Base-by-base conservation (phyloP, 2,113 vertebrate genomes). In the Dolichotis patagonum region DNA sequence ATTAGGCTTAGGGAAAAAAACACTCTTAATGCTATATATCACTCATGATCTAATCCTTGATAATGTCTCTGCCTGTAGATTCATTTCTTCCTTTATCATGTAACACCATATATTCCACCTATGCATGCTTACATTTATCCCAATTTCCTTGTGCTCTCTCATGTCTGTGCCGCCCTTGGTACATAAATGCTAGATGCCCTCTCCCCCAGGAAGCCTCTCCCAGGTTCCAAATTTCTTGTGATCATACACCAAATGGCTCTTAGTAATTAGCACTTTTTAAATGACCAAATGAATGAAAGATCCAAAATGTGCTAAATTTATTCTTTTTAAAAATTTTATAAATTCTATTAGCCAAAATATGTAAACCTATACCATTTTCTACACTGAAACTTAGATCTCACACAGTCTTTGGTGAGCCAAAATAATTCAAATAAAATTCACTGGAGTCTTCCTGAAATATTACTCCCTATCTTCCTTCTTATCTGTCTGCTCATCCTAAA, bases 391-490 rank as follows among this genome's bases (percentile, higher is more conserved):
- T 84, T 94, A 62, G 65, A 67, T 35, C 65, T 67, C 65, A 67
- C 65, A 67, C 30, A 65, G 65, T 35, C 65, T 67, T 67, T 54
- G 19, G 10, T 1, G 85, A 24, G 13, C 75, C 13, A 88, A 96
- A 97, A 90, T 67, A 84, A 92, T 60, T 81, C 52, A n/a, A 38
- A 80, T 28, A 19, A 86, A 90, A 67, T 84, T 94, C 35, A 78
- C 10, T 87, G 16, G 17, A 65, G 58, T 62, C 35, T 71, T 94
- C 52, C 78, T 85, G 8, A 35, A 86, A 63, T 67, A 88, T 95
- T 80, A 85, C 26, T 90, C 90, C 41, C 86, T 52, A 32, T 56
- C 9, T 90, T 52, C 35, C 41, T 73, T 84, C 35, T 80, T 84
- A 17, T 69, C 26, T 1, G 75, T 49, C 14, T 38, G 10, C 1